A percentile compares a stretch with the other conserved stretches of the same genome.
Evolutionary conservation across 2,113 vertebrate species (phyloP).

Genomic region (Gymnobelideus leadbeateri): DNA sequence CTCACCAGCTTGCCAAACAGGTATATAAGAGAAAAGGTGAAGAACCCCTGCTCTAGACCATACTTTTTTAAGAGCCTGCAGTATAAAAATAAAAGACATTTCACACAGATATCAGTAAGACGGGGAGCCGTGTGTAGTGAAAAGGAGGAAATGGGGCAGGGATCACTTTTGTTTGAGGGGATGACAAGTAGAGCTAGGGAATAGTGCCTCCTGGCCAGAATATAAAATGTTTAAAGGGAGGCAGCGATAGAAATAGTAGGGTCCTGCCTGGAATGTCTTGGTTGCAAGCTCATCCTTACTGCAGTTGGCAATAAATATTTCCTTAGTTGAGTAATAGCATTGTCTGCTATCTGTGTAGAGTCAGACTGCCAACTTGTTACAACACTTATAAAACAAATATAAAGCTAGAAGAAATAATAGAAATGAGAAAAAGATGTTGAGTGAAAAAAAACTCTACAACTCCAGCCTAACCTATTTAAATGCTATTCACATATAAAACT

Average conservation of each 20-base stretch:
- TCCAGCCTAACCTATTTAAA: neutral
- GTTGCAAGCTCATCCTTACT: neutral
- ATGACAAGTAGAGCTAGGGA: neutral
- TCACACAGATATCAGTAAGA: neutral
- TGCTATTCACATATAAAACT: neutral
- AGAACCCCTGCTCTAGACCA: neutral
- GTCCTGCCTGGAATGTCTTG: neutral
- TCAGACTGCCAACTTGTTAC: neutral
- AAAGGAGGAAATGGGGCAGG: neutral
- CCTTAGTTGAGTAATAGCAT: neutral
- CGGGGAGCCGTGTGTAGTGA: neutral
- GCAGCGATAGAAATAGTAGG: neutral
- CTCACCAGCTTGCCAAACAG: neutral
- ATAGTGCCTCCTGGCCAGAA: neutral
- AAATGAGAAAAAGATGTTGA: neutral
- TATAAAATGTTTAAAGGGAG: neutral
- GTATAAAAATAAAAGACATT: neutral
- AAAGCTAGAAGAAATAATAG: neutral
- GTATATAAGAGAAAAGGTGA: neutral
- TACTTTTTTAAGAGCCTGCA: neutral
- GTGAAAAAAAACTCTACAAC: neutral
- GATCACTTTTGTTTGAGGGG: neutral
- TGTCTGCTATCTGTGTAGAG: neutral
- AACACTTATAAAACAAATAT: neutral
- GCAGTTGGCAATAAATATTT: neutral